Percentiles rank a stretch among this genome's conserved stretches.
phyloP scores from a whole-genome alignment of 2,888 invertebrate genomes.

The Pseudeuparius sepicola region DNA sequence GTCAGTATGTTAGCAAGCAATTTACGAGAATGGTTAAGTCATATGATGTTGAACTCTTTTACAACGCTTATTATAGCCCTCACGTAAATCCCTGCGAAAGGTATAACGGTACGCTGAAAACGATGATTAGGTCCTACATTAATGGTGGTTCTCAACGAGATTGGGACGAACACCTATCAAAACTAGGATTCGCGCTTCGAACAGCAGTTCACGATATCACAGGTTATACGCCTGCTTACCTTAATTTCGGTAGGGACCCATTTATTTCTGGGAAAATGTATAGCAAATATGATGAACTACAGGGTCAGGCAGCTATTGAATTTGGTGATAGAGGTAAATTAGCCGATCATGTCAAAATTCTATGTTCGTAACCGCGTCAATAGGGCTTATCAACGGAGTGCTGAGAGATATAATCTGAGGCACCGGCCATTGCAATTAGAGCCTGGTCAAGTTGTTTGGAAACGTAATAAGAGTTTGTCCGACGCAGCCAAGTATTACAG shows the following conservation, averaged over 20 bases:
- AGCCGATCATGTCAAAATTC: too few species aligned
- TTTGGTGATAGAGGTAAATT: too few species aligned
- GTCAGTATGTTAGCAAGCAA: conserved; percentile 13
- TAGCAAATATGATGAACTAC: conserved; percentile 1
- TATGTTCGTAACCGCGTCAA: too few species aligned
- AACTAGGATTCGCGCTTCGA: conserved; percentile 26
- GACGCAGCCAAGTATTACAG: too few species aligned
- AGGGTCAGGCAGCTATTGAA: too few species aligned
- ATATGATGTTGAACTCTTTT: conserved; percentile 19
- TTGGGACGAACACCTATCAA: conserved; percentile 25
- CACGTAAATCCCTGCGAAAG: conserved; percentile 30
- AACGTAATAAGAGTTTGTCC: too few species aligned
- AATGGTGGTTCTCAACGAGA: conserved; percentile 16
- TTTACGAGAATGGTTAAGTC: conserved; percentile 13
- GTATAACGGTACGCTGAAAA: conserved; percentile 27
- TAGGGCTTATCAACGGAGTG: too few species aligned
- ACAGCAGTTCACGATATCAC: conserved; percentile 25
- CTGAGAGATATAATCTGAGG: too few species aligned
- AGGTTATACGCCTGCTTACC: conserved; percentile 23
- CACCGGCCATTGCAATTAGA: too few species aligned
- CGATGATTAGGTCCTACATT: conserved; percentile 24
- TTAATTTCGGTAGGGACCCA: conserved; percentile 21
- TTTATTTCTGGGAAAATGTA: conserved; percentile 12
- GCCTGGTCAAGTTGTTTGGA: too few species aligned
- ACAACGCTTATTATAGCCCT: conserved; percentile 27